Evolutionary conservation across 1,140 invertebrate species (phyloP).

Genomic region (Penaeus indicus): DNA sequence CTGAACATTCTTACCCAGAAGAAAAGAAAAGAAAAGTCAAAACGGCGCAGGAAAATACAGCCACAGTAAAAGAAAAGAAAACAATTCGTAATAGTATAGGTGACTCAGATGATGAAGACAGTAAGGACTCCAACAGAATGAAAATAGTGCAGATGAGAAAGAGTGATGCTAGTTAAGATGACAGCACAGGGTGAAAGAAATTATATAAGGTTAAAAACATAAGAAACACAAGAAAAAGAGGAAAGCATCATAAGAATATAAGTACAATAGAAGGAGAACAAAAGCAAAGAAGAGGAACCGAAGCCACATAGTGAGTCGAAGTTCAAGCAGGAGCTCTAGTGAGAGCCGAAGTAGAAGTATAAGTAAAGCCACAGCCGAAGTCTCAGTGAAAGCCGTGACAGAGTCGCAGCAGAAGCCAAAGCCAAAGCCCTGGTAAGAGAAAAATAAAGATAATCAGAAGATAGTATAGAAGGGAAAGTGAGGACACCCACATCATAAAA

Average conservation of each 20-base stretch:
- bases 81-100: slow-evolving; percentile 1
- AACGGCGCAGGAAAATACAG: slow-evolving; percentile 36
- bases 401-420: slow-evolving; percentile 58
- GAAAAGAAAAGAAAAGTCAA: slow-evolving; percentile 48
- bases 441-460: neutral
- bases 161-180: slow-evolving; percentile 27
- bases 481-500: neutral
- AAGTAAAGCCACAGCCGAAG: slow-evolving; percentile 8
- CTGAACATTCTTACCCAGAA: slow-evolving; percentile 26
- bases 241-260: slow-evolving; percentile 54
- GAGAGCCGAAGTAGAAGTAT: slow-evolving; percentile 64
- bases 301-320: slow-evolving; percentile 45
- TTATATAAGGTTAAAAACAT: neutral
- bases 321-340: slow-evolving; percentile 39
- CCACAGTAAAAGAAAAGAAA: slow-evolving; percentile 38
- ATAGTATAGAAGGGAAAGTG: neutral
- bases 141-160: slow-evolving; percentile 50
- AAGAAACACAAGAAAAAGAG: slow-evolving; percentile 67
- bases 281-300: slow-evolving; percentile 66
- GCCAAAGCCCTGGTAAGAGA: slow-evolving; percentile 41
- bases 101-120: neutral
- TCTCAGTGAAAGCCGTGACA: slow-evolving; percentile 2
- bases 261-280: slow-evolving; percentile 62
- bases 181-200: slow-evolving; percentile 42
- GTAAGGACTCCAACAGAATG: slow-evolving; percentile 2